These are phyloP conservation scores for Sepioteuthis lessoniana DNA, from an alignment of 2,888 invertebrate species.

Conservation along the genomic window DNA sequence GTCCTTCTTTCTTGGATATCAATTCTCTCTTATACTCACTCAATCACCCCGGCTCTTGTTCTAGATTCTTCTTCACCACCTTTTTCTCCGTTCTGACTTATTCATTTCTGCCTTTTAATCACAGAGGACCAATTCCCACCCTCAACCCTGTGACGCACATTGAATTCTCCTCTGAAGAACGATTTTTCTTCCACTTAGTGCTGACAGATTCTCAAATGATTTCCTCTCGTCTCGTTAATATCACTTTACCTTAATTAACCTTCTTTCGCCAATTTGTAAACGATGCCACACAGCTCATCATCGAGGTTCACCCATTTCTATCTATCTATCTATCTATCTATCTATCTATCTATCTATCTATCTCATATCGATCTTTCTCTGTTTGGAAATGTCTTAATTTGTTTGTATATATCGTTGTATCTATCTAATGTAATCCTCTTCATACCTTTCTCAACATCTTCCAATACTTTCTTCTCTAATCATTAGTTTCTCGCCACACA, in stretches of 20 bases:
- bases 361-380: background rate
- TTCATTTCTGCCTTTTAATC: background rate
- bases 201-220: background rate
- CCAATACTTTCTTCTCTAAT: background rate
- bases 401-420: background rate
- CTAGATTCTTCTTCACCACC: background rate
- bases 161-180: background rate
- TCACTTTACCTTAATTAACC: slow-evolving; percentile 33
- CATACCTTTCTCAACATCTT: background rate
- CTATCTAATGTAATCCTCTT: background rate
- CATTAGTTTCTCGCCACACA: background rate
- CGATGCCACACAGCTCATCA: slow-evolving; percentile 4
- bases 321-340: background rate
- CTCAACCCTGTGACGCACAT: background rate
- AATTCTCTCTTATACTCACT: background rate
- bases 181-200: slow-evolving; percentile 21
- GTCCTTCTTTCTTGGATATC: background rate
- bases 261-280: slow-evolving; percentile 20
- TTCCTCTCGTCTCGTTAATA: background rate
- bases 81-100: background rate
- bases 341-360: background rate
- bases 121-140: background rate
- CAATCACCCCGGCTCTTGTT: background rate
- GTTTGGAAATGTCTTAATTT: background rate
- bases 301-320: background rate